A percentile compares a stretch with the other conserved stretches of the same genome.
Conservation (phyloP, 2,797 vertebrate species). For the Passerculus sandwichensis region DNA sequence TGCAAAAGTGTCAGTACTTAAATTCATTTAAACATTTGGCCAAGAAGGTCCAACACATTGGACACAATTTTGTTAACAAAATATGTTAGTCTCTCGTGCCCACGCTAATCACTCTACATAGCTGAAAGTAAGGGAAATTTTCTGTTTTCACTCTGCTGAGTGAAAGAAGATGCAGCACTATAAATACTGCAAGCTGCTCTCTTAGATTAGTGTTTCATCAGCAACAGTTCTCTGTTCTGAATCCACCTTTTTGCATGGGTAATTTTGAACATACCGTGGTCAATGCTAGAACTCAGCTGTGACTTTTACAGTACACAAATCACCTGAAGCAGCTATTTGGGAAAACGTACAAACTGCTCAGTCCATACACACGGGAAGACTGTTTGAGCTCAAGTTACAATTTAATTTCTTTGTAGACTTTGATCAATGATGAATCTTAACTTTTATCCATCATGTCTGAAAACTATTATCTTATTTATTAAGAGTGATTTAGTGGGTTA, state of each 20-base stretch:
- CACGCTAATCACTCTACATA: background rate
- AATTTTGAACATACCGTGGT: background rate
- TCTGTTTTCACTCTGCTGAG: background rate
- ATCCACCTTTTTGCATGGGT: background rate
- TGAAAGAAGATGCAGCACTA: background rate
- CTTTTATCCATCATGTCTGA: constrained; percentile 76
- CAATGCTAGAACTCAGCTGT: background rate
- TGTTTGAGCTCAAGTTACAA: constrained; percentile 74
- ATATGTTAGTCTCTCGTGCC: background rate
- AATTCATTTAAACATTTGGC: background rate
- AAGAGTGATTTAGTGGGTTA: constrained; percentile 83
- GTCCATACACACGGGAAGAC: background rate
- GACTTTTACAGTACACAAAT: background rate
- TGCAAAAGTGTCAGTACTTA: background rate
- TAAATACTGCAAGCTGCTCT: background rate
- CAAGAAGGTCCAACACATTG: background rate
- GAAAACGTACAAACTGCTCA: background rate
- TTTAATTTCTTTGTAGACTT: constrained; percentile 80
- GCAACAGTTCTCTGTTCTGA: background rate
- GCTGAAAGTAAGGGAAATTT: background rate
- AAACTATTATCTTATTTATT: constrained; percentile 84
- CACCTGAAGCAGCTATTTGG: background rate
- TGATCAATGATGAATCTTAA: constrained; percentile 73
- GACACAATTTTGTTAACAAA: background rate
- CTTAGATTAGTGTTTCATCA: background rate